Evolutionary conservation across 2,888 invertebrate species (phyloP).

Genomic region (Eupeodes luniger): DNA sequence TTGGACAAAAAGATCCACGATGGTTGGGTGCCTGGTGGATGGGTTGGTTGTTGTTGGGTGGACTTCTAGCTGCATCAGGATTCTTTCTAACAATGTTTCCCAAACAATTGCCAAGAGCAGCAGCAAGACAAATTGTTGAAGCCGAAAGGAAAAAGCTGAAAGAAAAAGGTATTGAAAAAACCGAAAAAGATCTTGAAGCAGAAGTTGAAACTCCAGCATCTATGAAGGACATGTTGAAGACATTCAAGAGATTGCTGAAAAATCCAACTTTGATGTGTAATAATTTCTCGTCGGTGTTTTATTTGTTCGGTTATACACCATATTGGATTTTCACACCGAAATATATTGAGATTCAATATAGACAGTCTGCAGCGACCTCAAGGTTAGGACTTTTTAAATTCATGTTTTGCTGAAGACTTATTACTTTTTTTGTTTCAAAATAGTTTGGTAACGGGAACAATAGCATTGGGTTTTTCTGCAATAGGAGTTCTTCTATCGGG

Average conservation of each 20-base stretch:
- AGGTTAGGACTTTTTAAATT: conserved; percentile 79
- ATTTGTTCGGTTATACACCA: conserved; percentile 89
- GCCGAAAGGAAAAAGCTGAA: conserved; percentile 79
- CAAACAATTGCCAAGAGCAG: conserved; percentile 88
- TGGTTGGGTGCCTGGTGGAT: conserved; percentile 95
- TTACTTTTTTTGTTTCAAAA: not conserved
- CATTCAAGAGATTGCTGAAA: conserved; percentile 87
- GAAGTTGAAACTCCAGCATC: conserved; percentile 83
- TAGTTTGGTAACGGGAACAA: conserved; percentile 90
- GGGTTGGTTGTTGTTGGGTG: conserved; percentile 88
- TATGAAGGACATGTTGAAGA: conserved; percentile 87
- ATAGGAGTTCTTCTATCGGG: conserved; percentile 89
- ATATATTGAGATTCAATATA: conserved; percentile 92
- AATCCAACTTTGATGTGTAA: conserved; percentile 90
- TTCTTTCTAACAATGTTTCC: conserved; percentile 88
- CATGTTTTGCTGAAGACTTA: not conserved
- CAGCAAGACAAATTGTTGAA: conserved; percentile 85
- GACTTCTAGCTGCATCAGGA: conserved; percentile 86
- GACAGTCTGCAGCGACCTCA: conserved; percentile 90
- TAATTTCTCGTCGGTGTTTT: conserved; percentile 90
- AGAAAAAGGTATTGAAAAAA: conserved; percentile 34
- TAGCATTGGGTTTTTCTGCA: conserved; percentile 89
- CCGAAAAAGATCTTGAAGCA: conserved; percentile 60
- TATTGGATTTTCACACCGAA: conserved; percentile 93
- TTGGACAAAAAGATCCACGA: conserved; percentile 88